Evolutionary conservation across 2,797 vertebrate species (phyloP), one percentile per base, ranked within the genome.

Genomic region (Helarctos malayanus): DNA sequence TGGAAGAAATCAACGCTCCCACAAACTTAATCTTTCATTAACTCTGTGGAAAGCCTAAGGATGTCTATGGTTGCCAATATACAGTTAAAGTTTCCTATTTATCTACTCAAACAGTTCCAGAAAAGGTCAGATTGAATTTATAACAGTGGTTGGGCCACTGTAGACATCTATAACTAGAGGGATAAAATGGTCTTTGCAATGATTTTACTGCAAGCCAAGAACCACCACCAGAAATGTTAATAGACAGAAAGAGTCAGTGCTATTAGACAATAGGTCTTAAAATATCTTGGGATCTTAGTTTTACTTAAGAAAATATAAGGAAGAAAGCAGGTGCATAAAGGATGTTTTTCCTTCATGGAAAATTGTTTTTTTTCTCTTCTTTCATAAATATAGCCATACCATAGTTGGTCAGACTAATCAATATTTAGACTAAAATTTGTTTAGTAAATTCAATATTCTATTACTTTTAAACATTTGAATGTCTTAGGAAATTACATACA

Each of bases 41-140:
- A 97, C 80, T 96, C 95, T 80, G 84, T 85, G 82, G 91, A 97
- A 97, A 94, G 29, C 68, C 65, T 95, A 97, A 97, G 54, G 32
- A 93, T 98, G 93, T 94, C 78, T 83, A n/a, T 91, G 68, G 41
- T 89, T 98, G 92, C 89, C 91, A 95, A 81, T 75, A 94, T 45
- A 94, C 52, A 96, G 91, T 96, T 96, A 95, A 47, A 97, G 94
- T 98, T 98, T 96, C 89, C 87, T 97, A 86, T 97, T 97, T 96
- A 95, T 95, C 93, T 97, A 93, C 52, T 94, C 85, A 97, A 97
- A 93, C 49, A 97, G 82, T 95, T 93, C 45, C 81, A 92, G 89
- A 84, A 98, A 97, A 98, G 88, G 93, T 97, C 90, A 97, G 35
- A 47, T 69, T 95, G 69, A 96, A 97, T 97, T 95, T 97, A 73